Conservation (phyloP, 2,888 invertebrate genomes). For the Dicycla oo region DNA sequence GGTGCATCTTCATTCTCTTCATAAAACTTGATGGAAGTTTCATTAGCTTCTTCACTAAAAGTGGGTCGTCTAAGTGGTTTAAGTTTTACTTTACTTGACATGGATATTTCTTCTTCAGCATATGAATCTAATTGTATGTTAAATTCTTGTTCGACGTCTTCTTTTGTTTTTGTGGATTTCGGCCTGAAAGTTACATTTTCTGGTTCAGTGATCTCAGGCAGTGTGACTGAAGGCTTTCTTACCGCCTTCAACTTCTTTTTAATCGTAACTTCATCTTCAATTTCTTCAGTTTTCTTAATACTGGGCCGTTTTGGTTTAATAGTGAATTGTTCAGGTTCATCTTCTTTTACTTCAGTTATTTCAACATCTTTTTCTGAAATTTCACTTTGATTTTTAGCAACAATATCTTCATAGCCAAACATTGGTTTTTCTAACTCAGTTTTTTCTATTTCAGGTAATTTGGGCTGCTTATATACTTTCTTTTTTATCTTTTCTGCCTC, state of each 20-base stretch:
- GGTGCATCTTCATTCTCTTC: conserved; percentile 84
- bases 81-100: conserved; percentile 95
- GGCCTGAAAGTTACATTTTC: conserved; percentile 95
- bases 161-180: conserved; percentile 94
- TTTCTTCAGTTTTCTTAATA: conserved; percentile 88
- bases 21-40: conserved; percentile 93
- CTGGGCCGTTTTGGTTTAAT: conserved; percentile 83
- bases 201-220: conserved; percentile 93
- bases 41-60: conserved; percentile 94
- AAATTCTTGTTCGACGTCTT: conserved; percentile 97
- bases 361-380: conserved; percentile 57
- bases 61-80: conserved; percentile 94
- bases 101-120: conserved; percentile 96
- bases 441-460: conserved; percentile 89
- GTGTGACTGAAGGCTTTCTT: conserved; percentile 91
- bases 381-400: conserved; percentile 77
- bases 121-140: conserved; percentile 96
- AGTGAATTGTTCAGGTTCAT: conserved; percentile 83
- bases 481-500: conserved; percentile 92
- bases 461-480: conserved; percentile 90
- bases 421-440: conserved; percentile 90
- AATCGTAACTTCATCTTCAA: conserved; percentile 92
- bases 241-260: conserved; percentile 94
- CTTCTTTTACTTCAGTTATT: conserved; percentile 66
- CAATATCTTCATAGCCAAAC: conserved; percentile 88